Evolutionary conservation across 2,888 invertebrate species (phyloP).

Genomic region (Drosophila formosana): DNA sequence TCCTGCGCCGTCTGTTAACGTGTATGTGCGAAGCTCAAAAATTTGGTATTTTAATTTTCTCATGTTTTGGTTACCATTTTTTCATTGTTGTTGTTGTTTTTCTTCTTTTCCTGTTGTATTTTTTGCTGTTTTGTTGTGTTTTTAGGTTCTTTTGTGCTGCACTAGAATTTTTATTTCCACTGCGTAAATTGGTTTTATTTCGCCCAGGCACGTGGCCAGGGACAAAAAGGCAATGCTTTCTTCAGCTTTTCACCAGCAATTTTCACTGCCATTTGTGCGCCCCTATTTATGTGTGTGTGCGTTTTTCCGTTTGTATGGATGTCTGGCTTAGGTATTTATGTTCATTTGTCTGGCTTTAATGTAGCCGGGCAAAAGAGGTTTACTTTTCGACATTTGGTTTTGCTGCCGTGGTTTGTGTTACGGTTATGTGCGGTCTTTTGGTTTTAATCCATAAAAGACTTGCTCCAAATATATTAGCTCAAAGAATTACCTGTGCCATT

Average conservation of each 20-base stretch:
- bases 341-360: constrained; percentile 56
- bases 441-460: constrained; percentile 4
- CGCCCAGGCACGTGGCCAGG: constrained; percentile 18
- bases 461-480: constrained; percentile 21
- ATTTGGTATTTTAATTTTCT: constrained; percentile 56
- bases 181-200: constrained; percentile 53
- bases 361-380: constrained; percentile 22
- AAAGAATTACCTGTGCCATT: constrained; percentile 19
- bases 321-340: constrained; percentile 38
- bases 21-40: constrained; percentile 33
- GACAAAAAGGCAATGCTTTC: constrained; percentile 17
- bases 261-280: constrained; percentile 30
- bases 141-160: constrained; percentile 29
- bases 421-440: constrained; percentile 34
- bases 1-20: constrained; percentile 40
- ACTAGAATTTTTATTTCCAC: constrained; percentile 14
- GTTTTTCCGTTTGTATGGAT: constrained; percentile 1
- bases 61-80: constrained; percentile 38
- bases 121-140: constrained; percentile 12
- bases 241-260: constrained; percentile 29
- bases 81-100: neutral
- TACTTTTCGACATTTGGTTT: constrained; percentile 42
- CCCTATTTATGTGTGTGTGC: neutral
- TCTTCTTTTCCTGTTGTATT: constrained; percentile 13
- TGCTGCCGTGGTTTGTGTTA: constrained; percentile 29